These are phyloP conservation scores for Hyalella azteca DNA, from an alignment of 2,888 invertebrate species.

Conservation along the genomic window DNA sequence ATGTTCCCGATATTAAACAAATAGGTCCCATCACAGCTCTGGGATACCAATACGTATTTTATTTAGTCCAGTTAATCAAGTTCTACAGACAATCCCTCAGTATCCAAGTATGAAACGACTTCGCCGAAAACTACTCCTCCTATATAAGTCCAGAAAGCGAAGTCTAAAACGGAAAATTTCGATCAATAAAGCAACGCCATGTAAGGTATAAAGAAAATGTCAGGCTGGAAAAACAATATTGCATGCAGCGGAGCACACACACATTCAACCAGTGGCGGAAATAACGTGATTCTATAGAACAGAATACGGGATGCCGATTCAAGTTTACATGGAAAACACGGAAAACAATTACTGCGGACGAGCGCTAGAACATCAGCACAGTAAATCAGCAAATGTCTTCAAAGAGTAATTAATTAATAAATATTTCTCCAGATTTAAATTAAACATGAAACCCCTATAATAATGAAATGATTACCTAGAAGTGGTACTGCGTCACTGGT, in stretches of 20 bases:
- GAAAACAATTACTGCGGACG: slow-evolving; percentile 17
- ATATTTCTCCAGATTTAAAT: slow-evolving; percentile 19
- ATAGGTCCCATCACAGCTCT: too few species aligned
- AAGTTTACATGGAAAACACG: slow-evolving; percentile 17
- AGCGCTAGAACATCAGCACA: slow-evolving; percentile 20
- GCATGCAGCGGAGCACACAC: slow-evolving; percentile 21
- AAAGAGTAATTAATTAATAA: slow-evolving; percentile 7
- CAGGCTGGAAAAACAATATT: background rate
- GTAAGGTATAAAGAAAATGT: background rate
- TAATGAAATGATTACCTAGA: slow-evolving; percentile 74
- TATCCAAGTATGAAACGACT: slow-evolving; percentile 27
- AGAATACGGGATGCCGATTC: slow-evolving; percentile 3
- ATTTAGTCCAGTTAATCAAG: background rate
- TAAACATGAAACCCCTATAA: slow-evolving; percentile 35
- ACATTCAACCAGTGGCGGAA: slow-evolving; percentile 24
- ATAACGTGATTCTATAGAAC: slow-evolving; percentile 21
- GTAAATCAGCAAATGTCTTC: slow-evolving; percentile 25
- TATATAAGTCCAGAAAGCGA: background rate
- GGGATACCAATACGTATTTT: too few species aligned
- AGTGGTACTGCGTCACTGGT: slow-evolving; percentile 99
- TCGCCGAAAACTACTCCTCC: background rate
- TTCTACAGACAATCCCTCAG: slow-evolving; percentile 5
- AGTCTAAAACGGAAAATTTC: too few species aligned
- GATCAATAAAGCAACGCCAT: background rate
- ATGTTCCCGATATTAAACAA: too few species aligned